phyloP scores from a whole-genome alignment of 1,140 invertebrate species.

The Ceratina japonica region DNA sequence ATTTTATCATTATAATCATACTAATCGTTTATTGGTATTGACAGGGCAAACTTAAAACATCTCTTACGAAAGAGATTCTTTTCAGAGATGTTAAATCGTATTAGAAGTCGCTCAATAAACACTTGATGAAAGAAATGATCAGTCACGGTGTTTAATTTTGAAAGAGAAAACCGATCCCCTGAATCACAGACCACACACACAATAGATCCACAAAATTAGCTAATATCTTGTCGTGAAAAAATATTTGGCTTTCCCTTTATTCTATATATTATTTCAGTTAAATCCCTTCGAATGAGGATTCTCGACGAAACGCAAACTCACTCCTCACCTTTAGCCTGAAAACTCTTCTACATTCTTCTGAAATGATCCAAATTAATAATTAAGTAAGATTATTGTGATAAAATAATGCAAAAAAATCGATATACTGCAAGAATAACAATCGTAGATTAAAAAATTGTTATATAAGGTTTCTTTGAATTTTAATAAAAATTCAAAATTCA shows the following conservation, averaged over 20 bases:
- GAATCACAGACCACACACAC: slow-evolving; percentile 53
- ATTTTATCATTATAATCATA: no score
- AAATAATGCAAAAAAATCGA: no score
- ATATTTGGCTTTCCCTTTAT: slow-evolving; percentile 65
- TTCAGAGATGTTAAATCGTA: neutral
- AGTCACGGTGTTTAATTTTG: slow-evolving; percentile 67
- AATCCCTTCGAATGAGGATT: slow-evolving; percentile 48
- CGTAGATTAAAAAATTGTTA: no score
- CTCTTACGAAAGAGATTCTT: no score
- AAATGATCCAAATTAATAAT: neutral
- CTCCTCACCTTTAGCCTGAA: slow-evolving; percentile 1
- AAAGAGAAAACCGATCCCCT: slow-evolving; percentile 4
- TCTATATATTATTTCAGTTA: slow-evolving; percentile 64
- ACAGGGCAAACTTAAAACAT: no score
- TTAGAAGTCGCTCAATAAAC: neutral
- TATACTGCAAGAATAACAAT: no score
- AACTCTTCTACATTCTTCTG: slow-evolving; percentile 10
- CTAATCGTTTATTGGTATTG: no score
- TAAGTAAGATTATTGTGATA: neutral
- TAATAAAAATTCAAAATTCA: no score
- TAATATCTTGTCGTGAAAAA: slow-evolving; percentile 62
- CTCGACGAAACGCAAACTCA: slow-evolving; percentile 59
- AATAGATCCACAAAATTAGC: slow-evolving; percentile 59
- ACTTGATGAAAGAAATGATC: slow-evolving; percentile 48
- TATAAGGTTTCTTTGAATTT: no score